phyloP scores from a whole-genome alignment of 2,888 invertebrate species.

The Leptopilina drosophilae region DNA sequence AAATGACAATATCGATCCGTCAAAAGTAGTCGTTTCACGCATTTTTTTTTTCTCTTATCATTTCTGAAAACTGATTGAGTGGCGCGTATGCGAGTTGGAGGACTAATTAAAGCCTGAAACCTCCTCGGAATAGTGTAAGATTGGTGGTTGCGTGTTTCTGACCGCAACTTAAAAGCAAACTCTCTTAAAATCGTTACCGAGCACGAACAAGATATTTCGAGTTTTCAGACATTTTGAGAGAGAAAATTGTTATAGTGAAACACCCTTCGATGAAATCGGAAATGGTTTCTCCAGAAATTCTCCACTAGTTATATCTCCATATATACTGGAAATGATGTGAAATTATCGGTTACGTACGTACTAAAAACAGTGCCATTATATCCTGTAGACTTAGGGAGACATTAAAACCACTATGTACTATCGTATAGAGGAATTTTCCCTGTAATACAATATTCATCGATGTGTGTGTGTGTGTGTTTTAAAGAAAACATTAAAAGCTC shows the following conservation, averaged over 20 bases:
- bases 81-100: not conserved
- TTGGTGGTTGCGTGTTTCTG: constrained; percentile 30
- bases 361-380: not conserved
- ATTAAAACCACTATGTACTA: not conserved
- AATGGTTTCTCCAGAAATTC: constrained; percentile 16
- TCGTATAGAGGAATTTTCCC: too few relatives aligned
- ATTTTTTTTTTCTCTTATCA: not conserved
- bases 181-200: constrained; percentile 13
- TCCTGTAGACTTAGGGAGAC: not conserved
- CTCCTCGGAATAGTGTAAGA: constrained; percentile 1
- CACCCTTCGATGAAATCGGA: not conserved
- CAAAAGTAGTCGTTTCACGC: not conserved
- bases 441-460: too few relatives aligned
- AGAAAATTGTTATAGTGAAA: constrained; percentile 18
- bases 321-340: not conserved
- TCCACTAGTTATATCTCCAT: constrained; percentile 1
- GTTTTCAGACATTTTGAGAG: not conserved
- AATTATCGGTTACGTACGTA: not conserved
- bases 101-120: constrained; percentile 31
- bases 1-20: constrained; percentile 27
- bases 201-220: constrained; percentile 30
- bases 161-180: not conserved
- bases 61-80: constrained; percentile 20
- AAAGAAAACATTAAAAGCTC: too few relatives aligned
- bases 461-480: too few relatives aligned